Conservation (phyloP, 2,113 vertebrate species). For the Campylorhamphus procurvoides region DNA sequence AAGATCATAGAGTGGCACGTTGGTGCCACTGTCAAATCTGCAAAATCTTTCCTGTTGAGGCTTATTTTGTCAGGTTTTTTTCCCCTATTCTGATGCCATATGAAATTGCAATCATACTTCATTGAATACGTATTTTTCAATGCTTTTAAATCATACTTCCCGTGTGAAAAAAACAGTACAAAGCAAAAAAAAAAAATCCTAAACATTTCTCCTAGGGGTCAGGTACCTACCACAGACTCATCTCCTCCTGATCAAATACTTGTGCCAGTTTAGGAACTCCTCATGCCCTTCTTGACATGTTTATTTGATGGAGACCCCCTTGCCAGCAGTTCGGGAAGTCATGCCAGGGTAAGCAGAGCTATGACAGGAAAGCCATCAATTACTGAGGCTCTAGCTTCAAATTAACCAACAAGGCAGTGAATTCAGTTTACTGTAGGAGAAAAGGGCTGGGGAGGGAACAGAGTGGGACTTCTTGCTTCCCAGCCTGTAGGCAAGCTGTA, state of each 20-base stretch:
- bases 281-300: neutral
- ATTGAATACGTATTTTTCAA: neutral
- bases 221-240: too few relatives aligned
- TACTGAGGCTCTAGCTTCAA: neutral
- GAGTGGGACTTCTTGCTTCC: neutral
- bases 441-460: fast-evolving
- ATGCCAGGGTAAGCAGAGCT: neutral
- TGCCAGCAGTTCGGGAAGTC: neutral
- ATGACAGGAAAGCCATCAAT: neutral
- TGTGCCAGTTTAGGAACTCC: neutral
- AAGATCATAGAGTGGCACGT: neutral
- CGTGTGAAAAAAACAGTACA: neutral
- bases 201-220: neutral
- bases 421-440: neutral
- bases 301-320: neutral
- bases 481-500: neutral
- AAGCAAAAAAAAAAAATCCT: neutral
- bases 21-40: neutral
- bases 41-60: neutral
- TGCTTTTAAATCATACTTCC: neutral
- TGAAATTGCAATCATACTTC: neutral
- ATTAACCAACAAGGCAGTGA: neutral
- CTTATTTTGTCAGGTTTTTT: neutral
- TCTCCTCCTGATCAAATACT: neutral
- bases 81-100: neutral